Evolutionary conservation across 2,113 vertebrate species (phyloP).

Genomic region (Vireo altiloquus): DNA sequence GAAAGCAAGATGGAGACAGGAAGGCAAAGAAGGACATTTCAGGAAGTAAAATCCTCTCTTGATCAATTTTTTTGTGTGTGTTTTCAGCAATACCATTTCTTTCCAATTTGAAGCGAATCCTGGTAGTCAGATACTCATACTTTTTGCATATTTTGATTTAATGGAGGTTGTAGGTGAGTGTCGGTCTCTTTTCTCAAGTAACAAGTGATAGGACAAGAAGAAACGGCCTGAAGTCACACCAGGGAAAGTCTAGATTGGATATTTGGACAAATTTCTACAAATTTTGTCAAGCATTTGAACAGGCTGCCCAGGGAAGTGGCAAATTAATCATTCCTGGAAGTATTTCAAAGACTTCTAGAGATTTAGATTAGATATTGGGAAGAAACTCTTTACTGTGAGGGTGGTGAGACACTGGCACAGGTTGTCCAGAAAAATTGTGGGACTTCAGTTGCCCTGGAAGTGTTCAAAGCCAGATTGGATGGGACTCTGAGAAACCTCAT

Average conservation of each 20-base stretch:
- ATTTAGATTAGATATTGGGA: neutral
- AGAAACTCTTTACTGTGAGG: neutral
- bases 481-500: neutral
- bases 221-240: neutral
- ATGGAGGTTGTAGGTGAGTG: neutral
- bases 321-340: neutral
- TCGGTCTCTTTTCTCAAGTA: neutral
- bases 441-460: neutral
- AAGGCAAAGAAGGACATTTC: neutral
- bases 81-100: neutral
- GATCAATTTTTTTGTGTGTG: neutral
- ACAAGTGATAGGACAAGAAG: neutral
- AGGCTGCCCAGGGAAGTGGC: neutral
- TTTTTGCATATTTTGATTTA: conserved; percentile 51
- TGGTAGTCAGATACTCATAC: conserved; percentile 26
- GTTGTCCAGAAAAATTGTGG: neutral
- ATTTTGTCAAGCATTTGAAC: neutral
- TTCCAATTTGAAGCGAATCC: conserved; percentile 29
- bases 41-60: neutral
- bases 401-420: neutral
- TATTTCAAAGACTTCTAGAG: neutral
- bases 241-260: neutral
- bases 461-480: neutral
- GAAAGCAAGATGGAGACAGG: neutral
- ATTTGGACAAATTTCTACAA: neutral